These are phyloP conservation scores for Listronotus oregonensis DNA, from an alignment of 1,140 invertebrate genomes.

Conservation along the genomic window DNA sequence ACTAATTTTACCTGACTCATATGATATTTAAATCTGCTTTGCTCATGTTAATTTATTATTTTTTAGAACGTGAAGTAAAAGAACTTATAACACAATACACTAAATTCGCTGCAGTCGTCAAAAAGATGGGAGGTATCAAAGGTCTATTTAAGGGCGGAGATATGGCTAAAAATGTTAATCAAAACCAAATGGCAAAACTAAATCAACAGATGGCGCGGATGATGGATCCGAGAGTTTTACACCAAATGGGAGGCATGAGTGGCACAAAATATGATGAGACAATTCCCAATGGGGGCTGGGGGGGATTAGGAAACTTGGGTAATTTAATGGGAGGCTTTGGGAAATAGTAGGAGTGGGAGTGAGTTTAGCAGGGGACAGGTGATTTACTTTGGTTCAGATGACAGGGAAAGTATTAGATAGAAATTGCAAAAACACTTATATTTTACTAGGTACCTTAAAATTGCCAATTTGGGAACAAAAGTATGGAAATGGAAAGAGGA, in stretches of 20 bases:
- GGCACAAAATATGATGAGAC: conserved; percentile 98
- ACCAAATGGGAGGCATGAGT: conserved; percentile 90
- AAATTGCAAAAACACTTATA: too few species aligned
- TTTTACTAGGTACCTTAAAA: too few species aligned
- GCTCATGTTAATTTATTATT: neutral
- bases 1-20: too few species aligned
- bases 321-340: conserved; percentile 79
- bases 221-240: conserved; percentile 98
- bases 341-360: conserved; percentile 50
- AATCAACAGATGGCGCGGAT: conserved; percentile 99
- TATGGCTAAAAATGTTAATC: conserved; percentile 98
- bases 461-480: too few species aligned
- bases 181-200: conserved; percentile 96
- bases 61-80: conserved; percentile 87
- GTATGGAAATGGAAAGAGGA: too few species aligned
- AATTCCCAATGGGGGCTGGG: conserved; percentile 88
- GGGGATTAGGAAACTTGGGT: conserved; percentile 71
- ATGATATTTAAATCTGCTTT: too few species aligned
- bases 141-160: conserved; percentile 98
- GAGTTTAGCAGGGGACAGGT: neutral
- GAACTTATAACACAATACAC: conserved; percentile 98
- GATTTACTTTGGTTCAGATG: neutral
- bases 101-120: conserved; percentile 99
- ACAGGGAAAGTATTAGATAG: neutral
- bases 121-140: conserved; percentile 99